Base-by-base conservation (phyloP, 2,113 vertebrate species). In the Salminus brasiliensis region DNA sequence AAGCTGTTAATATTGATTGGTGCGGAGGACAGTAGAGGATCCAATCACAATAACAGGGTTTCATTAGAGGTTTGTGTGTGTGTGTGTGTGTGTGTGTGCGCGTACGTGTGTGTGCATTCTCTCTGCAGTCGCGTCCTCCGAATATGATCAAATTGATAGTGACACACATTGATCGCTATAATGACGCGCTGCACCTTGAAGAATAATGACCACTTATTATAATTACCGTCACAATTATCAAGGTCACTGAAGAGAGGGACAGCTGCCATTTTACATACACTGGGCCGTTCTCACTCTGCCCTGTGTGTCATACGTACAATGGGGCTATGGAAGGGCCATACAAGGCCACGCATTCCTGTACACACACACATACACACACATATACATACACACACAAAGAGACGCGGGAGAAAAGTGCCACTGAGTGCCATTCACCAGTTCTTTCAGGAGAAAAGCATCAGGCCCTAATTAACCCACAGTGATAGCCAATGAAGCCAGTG, bases 201-300 rank as follows among this genome's bases (percentile, higher is more conserved):
- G 92, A 93, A 92, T 92, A 93, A 92, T 89, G 91, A 90, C 92
- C 91, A 92, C 91, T 93, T 93, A 92, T 93, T 91, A 89, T 91
- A 93, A 93, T 92, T 92, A 94, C 91, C 88, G 71, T 92, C 91
- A 89, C 90, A 91, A 92, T 93, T 92, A 93, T 91, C 91, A 93
- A 93, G 92, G 93, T 93, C 91, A 91, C 85, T 79, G 74, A 89
- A 85, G 43, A 78, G 43, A 68, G 53, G 59, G 89, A 90, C 81
- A 76, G 77, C 82, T 75, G 88, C 88, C 89, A 87, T 81, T 82
- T 85, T 88, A 88, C 60, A 21, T 62, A 21, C 21, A 39, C 25
- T 39, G 23, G 23, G 57, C 57, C 10, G 18, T 49, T 60, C 29
- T 32, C 59, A 60, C 57, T 18, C 29, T 29, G 57, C 25, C 57